Evolutionary conservation across 2,797 vertebrate species (phyloP).

Genomic region (Tinamus major): DNA sequence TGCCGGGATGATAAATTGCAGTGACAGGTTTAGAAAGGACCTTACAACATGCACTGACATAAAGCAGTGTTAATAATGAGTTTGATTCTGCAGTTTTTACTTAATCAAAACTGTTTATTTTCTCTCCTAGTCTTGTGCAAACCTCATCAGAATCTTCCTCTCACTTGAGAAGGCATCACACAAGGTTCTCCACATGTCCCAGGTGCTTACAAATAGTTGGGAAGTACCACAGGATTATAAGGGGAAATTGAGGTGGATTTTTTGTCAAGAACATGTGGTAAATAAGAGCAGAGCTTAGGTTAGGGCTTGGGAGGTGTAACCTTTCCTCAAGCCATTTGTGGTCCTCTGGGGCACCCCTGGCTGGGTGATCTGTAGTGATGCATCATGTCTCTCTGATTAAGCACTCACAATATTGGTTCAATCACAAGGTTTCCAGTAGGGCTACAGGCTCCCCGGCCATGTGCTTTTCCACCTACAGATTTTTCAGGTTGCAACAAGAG

Average conservation of each 20-base stretch:
- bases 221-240: background rate
- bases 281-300: background rate
- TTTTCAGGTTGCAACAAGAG: background rate
- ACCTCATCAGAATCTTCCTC: background rate
- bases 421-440: background rate
- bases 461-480: background rate
- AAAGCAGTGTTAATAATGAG: constrained; percentile 69
- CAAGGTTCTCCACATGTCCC: background rate
- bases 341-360: too few species aligned
- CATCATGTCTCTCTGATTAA: background rate
- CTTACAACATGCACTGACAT: constrained; percentile 53
- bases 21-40: constrained; percentile 72
- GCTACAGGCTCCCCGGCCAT: background rate
- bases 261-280: background rate
- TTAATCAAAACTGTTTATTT: constrained; percentile 42
- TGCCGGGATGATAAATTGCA: constrained; percentile 69
- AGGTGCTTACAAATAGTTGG: background rate
- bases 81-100: constrained; percentile 66
- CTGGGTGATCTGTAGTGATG: background rate
- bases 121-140: background rate
- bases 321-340: background rate
- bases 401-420: background rate
- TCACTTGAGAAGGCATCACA: background rate
- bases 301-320: background rate
- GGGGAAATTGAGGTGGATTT: background rate